These are phyloP conservation scores for Teleogryllus oceanicus DNA, from an alignment of 2,888 invertebrate species.

Conservation along the genomic window DNA sequence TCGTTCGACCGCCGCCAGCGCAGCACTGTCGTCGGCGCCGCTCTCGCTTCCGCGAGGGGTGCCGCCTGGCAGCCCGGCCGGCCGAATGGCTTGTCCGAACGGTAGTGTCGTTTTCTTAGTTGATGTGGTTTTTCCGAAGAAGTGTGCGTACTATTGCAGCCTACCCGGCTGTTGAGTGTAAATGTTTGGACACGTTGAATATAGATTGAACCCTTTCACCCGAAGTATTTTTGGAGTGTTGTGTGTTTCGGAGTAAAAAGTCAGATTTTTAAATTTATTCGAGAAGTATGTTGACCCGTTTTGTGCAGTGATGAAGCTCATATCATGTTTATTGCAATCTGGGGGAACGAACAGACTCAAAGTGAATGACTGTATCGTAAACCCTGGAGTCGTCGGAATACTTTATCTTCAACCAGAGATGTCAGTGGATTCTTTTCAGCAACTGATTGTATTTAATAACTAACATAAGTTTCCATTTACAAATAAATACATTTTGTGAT, in stretches of 20 bases:
- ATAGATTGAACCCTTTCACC: slow-evolving; percentile 18
- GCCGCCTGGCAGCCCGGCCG: too few species aligned
- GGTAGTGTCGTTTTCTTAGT: too few species aligned
- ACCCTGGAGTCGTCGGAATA: not conserved
- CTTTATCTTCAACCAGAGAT: not conserved
- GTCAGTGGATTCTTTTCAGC: not conserved
- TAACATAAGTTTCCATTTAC: not conserved
- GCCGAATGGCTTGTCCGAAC: too few species aligned
- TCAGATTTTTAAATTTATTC: slow-evolving; percentile 18
- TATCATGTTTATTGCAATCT: not conserved
- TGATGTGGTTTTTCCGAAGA: too few species aligned
- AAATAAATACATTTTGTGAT: not conserved
- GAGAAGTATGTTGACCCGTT: not conserved
- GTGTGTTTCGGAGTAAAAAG: not conserved
- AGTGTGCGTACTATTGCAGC: too few species aligned
- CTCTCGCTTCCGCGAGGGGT: too few species aligned
- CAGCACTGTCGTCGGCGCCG: too few species aligned
- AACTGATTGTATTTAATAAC: not conserved
- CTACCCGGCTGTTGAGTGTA: too few species aligned
- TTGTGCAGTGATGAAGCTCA: not conserved
- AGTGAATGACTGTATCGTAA: not conserved
- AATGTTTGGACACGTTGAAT: too few species aligned
- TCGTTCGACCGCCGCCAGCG: too few species aligned
- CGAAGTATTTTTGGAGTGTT: slow-evolving; percentile 2
- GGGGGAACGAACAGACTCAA: not conserved